A percentile compares a stretch with the other conserved stretches of the same genome.
phyloP scores from a whole-genome alignment of 2,797 vertebrate species.

The Pangasius krempfi region DNA sequence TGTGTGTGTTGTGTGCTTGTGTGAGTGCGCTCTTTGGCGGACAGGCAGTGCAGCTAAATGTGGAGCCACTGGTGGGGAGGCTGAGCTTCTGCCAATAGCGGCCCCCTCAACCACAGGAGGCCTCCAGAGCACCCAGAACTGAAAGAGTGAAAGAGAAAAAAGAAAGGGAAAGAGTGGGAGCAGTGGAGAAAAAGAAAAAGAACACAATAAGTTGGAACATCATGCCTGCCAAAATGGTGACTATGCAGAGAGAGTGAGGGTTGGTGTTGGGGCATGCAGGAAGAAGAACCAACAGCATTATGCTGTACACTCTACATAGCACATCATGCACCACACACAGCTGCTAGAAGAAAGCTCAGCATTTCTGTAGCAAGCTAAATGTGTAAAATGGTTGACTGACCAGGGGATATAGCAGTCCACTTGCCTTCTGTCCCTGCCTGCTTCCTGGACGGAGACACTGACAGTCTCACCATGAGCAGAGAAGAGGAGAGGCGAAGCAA shows the following conservation, averaged over 20 bases:
- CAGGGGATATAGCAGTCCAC: slow-evolving; percentile 35
- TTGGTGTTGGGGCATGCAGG: not conserved
- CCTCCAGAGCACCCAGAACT: slow-evolving; percentile 25
- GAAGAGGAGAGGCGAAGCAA: slow-evolving; percentile 15
- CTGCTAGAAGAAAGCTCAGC: slow-evolving; percentile 37
- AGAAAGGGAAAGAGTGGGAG: slow-evolving; percentile 21
- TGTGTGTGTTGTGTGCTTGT: not conserved
- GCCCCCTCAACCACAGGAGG: slow-evolving; percentile 38
- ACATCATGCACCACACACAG: slow-evolving; percentile 11
- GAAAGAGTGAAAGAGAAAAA: slow-evolving; percentile 43
- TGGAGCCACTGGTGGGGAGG: slow-evolving; percentile 42
- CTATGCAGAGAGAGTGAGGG: slow-evolving; percentile 38
- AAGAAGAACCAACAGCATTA: slow-evolving; percentile 15
- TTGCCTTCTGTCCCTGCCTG: slow-evolving; percentile 34
- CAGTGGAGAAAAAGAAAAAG: slow-evolving; percentile 21
- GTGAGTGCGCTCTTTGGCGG: slow-evolving; percentile 9
- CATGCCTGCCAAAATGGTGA: slow-evolving; percentile 42
- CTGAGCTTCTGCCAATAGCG: slow-evolving; percentile 47
- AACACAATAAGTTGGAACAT: slow-evolving; percentile 39
- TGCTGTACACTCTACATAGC: slow-evolving; percentile 5
- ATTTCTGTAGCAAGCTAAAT: slow-evolving; percentile 45
- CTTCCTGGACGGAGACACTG: not conserved
- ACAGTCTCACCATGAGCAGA: slow-evolving; percentile 35
- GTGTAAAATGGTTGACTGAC: slow-evolving; percentile 43
- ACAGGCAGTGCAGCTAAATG: slow-evolving; percentile 45